Conservation (phyloP, 2,797 vertebrate genomes). For the Gymnoscopelus microlampas region DNA sequence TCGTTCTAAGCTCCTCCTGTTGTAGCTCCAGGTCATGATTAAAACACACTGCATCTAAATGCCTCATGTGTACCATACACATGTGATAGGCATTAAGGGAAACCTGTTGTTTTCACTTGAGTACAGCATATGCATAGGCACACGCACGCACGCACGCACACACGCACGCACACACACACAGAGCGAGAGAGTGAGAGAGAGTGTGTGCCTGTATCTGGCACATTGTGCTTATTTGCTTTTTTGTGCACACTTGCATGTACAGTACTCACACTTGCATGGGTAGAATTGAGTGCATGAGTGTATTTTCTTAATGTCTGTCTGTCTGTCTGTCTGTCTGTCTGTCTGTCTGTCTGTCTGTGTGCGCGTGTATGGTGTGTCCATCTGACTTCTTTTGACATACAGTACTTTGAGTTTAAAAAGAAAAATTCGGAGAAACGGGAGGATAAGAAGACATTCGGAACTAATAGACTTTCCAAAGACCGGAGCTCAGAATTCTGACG, state of each 20-base stretch:
- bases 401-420: conserved; percentile 47
- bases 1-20: conserved; percentile 57
- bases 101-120: conserved; percentile 27
- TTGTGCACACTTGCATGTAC: too few relatives aligned
- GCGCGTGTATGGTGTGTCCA: conserved; percentile 10
- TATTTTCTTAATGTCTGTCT: neutral
- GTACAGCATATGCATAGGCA: too few relatives aligned
- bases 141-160: too few relatives aligned
- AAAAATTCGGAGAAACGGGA: conserved; percentile 59
- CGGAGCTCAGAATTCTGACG: conserved; percentile 57
- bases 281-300: neutral
- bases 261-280: too few relatives aligned
- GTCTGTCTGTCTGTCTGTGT: conserved; percentile 16
- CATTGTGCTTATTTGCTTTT: too few relatives aligned
- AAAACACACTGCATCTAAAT: conserved; percentile 47
- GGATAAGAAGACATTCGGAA: conserved; percentile 70
- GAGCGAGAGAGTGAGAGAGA: too few relatives aligned
- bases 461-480: conserved; percentile 70
- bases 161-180: too few relatives aligned
- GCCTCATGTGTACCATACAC: conserved; percentile 18
- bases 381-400: conserved; percentile 33
- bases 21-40: conserved; percentile 53
- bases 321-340: neutral
- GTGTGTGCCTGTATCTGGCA: too few relatives aligned
- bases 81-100: conserved; percentile 45